A percentile compares a stretch with the other conserved stretches of the same genome.
Evolutionary conservation across 2,888 invertebrate species (phyloP).

Genomic region (Arge pagana): DNA sequence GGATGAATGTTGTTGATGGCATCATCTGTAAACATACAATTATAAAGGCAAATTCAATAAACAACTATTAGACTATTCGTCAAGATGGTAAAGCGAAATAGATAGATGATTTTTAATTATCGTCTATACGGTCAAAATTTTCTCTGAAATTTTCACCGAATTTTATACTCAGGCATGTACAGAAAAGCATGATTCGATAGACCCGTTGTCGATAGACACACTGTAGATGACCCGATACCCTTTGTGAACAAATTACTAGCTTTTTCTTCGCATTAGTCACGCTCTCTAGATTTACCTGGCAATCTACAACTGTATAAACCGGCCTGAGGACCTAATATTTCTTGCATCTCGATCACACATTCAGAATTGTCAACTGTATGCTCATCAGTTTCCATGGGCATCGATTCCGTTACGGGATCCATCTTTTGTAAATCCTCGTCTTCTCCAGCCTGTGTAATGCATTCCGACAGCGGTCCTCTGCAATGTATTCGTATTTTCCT

Average conservation of each 20-base stretch:
- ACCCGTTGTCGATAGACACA: constrained; percentile 1
- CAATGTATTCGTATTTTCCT: no score
- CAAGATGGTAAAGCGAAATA: no score
- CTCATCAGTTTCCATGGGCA: no score
- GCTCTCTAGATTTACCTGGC: constrained; percentile 13
- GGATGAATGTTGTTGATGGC: constrained; percentile 34
- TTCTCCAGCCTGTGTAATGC: no score
- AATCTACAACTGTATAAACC: constrained; percentile 34
- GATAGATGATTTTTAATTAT: background rate
- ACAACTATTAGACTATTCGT: no score
- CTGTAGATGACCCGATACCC: constrained; percentile 14
- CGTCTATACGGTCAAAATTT: background rate
- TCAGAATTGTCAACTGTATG: constrained; percentile 31
- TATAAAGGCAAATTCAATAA: no score
- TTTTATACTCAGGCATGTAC: background rate
- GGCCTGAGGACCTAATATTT: constrained; percentile 41
- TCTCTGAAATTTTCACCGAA: background rate
- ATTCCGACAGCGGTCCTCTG: no score
- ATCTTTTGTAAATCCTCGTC: no score
- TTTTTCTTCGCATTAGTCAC: background rate
- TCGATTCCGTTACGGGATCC: no score
- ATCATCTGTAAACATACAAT: constrained; percentile 30
- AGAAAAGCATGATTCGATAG: background rate
- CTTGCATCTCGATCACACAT: constrained; percentile 22
- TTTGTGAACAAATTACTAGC: background rate